Evolutionary conservation across 2,113 vertebrate genomes (phyloP).

Genomic region (Manacus vitellinus): DNA sequence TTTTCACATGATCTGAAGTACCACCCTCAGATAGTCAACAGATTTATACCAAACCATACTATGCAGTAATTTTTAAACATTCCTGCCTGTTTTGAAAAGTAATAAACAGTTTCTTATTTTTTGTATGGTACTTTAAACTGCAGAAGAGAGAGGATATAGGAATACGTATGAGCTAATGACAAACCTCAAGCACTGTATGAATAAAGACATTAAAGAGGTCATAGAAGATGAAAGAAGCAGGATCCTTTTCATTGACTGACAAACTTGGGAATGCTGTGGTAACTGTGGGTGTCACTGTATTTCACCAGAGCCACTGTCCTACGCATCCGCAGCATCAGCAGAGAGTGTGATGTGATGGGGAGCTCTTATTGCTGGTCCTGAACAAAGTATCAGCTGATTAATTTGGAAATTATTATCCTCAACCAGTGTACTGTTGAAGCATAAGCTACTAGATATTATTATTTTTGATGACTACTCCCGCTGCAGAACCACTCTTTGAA

Average conservation of each 20-base stretch:
- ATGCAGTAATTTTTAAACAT: neutral
- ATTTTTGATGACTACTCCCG: neutral
- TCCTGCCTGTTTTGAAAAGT: neutral
- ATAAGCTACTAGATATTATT: neutral
- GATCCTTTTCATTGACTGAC: neutral
- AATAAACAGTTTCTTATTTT: neutral
- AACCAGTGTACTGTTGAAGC: conserved; percentile 6
- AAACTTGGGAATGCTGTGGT: neutral
- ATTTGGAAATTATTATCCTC: conserved; percentile 49
- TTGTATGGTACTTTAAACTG: neutral
- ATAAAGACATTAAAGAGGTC: conserved; percentile 1
- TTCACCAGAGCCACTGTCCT: neutral
- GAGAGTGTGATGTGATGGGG: neutral
- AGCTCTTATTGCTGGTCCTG: conserved; percentile 37
- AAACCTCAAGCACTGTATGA: conserved; percentile 4
- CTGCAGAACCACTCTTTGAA: neutral
- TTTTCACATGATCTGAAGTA: neutral
- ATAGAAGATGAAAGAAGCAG: neutral
- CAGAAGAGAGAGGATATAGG: neutral
- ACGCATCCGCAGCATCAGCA: neutral
- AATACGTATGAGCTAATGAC: neutral
- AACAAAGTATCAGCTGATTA: conserved; percentile 40
- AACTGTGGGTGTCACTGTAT: neutral
- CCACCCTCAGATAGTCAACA: neutral
- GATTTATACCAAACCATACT: neutral